A percentile compares a stretch with the other conserved stretches of the same genome.
phyloP scores from a whole-genome alignment of 1,140 invertebrate genomes.

The Diachasma alloeum region DNA sequence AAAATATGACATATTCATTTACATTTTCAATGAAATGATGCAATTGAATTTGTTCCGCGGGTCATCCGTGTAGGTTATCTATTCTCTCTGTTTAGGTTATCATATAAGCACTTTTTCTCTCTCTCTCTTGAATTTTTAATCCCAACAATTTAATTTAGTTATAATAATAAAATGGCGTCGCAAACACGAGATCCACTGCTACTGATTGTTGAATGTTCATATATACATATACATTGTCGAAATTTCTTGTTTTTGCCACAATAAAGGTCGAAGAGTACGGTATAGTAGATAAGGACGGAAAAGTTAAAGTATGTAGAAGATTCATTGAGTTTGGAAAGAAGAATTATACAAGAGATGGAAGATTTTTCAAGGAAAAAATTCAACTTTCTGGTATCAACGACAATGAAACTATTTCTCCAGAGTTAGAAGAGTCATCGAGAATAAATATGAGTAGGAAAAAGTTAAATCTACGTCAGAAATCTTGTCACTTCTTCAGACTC shows the following conservation, averaged over 20 bases:
- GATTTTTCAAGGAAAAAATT: neutral
- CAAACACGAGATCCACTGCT: neutral
- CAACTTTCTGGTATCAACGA: neutral
- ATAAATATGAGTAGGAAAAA: neutral
- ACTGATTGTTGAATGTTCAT: neutral
- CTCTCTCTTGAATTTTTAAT: too few relatives aligned
- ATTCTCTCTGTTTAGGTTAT: too few relatives aligned
- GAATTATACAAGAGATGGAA: neutral
- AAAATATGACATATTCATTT: too few relatives aligned
- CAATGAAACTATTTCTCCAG: neutral
- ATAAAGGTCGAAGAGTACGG: conserved; percentile 42
- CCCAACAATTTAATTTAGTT: too few relatives aligned
- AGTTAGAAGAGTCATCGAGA: neutral
- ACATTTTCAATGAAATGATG: too few relatives aligned
- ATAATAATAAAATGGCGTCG: neutral
- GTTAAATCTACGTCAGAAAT: neutral
- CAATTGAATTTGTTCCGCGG: too few relatives aligned
- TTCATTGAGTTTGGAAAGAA: conserved; percentile 17
- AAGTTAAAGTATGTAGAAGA: conserved; percentile 25
- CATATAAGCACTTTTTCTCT: too few relatives aligned
- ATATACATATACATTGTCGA: neutral
- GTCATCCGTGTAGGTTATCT: too few relatives aligned
- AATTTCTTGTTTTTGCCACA: neutral
- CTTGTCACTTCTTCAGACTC: neutral
- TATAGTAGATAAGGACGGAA: conserved; percentile 30